phyloP scores from a whole-genome alignment of 2,113 vertebrate genomes.

The Panthera uncia region DNA sequence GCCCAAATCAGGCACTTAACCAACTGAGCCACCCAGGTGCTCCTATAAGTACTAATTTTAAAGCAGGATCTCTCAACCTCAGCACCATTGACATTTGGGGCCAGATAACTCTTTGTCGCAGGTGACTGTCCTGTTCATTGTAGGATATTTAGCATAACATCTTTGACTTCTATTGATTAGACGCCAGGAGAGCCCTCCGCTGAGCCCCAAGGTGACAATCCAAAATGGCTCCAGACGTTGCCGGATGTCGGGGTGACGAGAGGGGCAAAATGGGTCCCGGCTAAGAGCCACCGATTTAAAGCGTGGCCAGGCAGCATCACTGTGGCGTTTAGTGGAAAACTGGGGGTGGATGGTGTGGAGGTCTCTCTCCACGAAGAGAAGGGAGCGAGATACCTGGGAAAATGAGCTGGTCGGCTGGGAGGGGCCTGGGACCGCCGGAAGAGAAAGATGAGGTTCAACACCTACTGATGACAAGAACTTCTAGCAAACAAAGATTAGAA shows the following conservation, averaged over 20 bases:
- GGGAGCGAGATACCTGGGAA: background rate
- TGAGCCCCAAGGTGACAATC: background rate
- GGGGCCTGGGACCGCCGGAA: too few relatives aligned
- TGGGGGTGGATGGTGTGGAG: background rate
- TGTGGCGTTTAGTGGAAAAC: background rate
- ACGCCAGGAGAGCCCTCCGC: background rate
- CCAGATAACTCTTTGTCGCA: background rate
- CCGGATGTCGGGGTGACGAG: background rate
- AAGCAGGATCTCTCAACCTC: background rate
- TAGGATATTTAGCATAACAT: background rate
- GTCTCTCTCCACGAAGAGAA: background rate
- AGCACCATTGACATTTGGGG: background rate
- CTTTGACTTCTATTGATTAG: background rate
- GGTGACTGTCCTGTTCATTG: background rate
- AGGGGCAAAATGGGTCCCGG: background rate
- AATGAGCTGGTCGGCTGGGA: background rate
- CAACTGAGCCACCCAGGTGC: too few relatives aligned
- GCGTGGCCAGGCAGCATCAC: background rate
- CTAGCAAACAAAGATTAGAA: conserved; percentile 26
- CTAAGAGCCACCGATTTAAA: background rate
- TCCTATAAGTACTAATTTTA: background rate
- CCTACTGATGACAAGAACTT: background rate
- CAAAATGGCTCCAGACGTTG: background rate
- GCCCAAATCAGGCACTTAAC: too few relatives aligned
- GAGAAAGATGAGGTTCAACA: background rate